Evolutionary conservation across 2,888 invertebrate genomes (phyloP), one percentile per base, ranked within the genome.

Genomic region (Meteorus cinctellus): DNA sequence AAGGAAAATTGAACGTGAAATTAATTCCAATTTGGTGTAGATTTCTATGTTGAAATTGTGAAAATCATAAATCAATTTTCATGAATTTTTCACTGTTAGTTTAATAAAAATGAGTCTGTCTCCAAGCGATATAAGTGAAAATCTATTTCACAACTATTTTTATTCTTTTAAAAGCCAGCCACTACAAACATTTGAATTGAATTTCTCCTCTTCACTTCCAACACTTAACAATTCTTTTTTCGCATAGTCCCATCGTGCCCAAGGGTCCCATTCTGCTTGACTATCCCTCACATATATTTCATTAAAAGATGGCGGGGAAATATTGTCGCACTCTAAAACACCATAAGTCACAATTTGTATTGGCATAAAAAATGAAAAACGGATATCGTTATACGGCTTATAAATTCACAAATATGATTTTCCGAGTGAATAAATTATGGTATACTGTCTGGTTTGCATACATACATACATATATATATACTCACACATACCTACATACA

Each of bases 351-450:
- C 55, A 55, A 69, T 69, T 69, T 55, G 48, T 51, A 55, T 51
- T 69, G 69, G 34, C 55, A 69, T 51, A 69, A 69, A 69, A 69
- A 51, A 51, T 29, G 65, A n/a, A 65, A 65, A 24, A 10, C 5
- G 55, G 24, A 41, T 36, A 65, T 36, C n/a, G 16, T 8, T 34
- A 65, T 34, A 65, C 65, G 24, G 19, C 19, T 65, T 19, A 65
- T 65, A 48, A 41, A 72, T 72, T 63, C 29, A 63, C 24, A 63
- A 72, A 72, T 65, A 72, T 72, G 63, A 72, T 72, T 63, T 72
- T 72, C 62, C 63, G 48, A 41, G 63, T 45, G 48, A 72, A 72
- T 72, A 72, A 72, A 72, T 72, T 72, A 63, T 63, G 27, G 45
- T 72, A 29, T 31, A 34, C 10, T 2, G 63, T 63, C 63, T 34